phyloP scores from a whole-genome alignment of 2,113 vertebrate species.

The Dasyurus viverrinus region DNA sequence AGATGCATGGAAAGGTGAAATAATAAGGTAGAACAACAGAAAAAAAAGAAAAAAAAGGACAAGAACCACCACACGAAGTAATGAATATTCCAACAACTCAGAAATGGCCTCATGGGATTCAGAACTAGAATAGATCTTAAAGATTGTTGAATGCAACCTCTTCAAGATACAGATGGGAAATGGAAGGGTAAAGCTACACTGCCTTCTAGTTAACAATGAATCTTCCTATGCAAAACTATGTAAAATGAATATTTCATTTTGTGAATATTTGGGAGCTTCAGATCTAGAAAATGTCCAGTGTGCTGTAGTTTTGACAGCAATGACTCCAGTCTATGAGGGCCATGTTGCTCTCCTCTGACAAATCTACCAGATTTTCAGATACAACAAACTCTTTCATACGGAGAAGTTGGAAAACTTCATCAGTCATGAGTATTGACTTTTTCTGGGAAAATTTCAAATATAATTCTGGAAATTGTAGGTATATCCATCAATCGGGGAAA shows the following conservation, averaged over 20 bases:
- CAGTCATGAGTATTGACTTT: not conserved
- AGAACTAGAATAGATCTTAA: not conserved
- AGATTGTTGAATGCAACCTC: not conserved
- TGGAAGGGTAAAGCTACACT: not conserved
- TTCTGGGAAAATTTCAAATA: not conserved
- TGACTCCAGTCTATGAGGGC: not conserved
- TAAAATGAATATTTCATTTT: not conserved
- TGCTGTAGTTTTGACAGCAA: not conserved
- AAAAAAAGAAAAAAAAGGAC: not conserved
- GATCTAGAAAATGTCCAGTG: not conserved
- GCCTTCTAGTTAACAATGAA: not conserved
- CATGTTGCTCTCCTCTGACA: not conserved
- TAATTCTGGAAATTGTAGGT: not conserved
- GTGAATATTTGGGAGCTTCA: not conserved
- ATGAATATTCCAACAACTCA: not conserved
- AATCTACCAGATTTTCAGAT: not conserved
- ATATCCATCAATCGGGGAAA: no score
- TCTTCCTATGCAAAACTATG: not conserved
- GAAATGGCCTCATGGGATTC: not conserved
- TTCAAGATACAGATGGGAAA: not conserved
- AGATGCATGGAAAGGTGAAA: conserved; percentile 7
- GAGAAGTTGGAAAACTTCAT: not conserved
- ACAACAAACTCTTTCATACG: not conserved
- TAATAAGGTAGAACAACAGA: conserved; percentile 8
- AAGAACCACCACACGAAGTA: not conserved